Conservation (phyloP, 2,113 vertebrate species). For the Peucedramus taeniatus region DNA sequence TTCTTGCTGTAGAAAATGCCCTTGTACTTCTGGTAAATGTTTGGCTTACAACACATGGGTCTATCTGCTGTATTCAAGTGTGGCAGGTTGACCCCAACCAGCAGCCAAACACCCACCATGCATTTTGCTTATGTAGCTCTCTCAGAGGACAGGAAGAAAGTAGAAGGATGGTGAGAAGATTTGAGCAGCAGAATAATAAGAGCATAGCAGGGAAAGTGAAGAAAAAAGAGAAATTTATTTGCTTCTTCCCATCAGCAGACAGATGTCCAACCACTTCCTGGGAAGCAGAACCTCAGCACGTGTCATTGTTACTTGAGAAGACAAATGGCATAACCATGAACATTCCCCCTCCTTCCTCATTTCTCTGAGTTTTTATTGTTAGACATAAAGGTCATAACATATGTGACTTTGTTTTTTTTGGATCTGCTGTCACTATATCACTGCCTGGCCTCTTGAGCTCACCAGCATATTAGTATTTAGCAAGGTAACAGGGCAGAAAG, state of each 20-base stretch:
- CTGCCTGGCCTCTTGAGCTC: background rate
- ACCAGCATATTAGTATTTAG: background rate
- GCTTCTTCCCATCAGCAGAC: background rate
- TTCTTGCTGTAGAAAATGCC: background rate
- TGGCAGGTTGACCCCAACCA: background rate
- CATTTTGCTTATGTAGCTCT: background rate
- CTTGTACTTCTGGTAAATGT: background rate
- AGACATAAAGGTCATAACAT: background rate
- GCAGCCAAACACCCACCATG: background rate
- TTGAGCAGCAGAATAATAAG: background rate
- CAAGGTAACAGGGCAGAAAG: background rate
- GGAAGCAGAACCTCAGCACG: accelerated
- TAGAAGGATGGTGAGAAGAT: background rate
- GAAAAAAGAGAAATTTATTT: background rate
- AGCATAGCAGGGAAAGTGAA: background rate
- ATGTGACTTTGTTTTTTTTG: background rate
- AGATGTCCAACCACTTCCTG: background rate
- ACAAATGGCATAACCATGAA: background rate
- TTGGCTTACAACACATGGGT: accelerated
- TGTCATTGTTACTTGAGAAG: background rate
- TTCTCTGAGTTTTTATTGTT: background rate
- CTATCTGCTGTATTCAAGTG: background rate
- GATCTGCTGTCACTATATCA: background rate
- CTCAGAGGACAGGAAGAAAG: background rate
- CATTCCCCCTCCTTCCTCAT: background rate